These are phyloP conservation scores for Esperia sulphurella DNA, from an alignment of 2,888 invertebrate genomes.

Conservation along the genomic window DNA sequence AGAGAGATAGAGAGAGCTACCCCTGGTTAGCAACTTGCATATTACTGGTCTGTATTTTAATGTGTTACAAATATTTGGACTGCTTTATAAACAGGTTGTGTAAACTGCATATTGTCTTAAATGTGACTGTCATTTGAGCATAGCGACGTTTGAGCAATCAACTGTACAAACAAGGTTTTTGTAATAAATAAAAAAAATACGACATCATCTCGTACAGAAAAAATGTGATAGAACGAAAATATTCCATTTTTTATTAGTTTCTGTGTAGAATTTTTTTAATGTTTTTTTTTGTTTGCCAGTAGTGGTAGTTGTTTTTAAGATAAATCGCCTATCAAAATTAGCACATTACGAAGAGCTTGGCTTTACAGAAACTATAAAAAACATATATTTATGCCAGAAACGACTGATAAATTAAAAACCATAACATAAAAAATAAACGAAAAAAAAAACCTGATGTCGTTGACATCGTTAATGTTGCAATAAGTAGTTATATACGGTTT, in stretches of 20 bases:
- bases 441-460: slow-evolving; percentile 42
- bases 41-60: not conserved
- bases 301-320: slow-evolving; percentile 13
- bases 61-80: too few relatives aligned
- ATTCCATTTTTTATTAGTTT: slow-evolving; percentile 70
- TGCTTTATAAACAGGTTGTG: not conserved
- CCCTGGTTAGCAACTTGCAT: too few relatives aligned
- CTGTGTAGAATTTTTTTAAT: slow-evolving; percentile 33
- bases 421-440: slow-evolving; percentile 21
- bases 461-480: slow-evolving; percentile 59
- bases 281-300: slow-evolving; percentile 17
- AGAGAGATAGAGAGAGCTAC: too few relatives aligned
- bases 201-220: slow-evolving; percentile 20
- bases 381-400: slow-evolving; percentile 27
- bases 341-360: slow-evolving; percentile 3
- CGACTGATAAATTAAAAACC: slow-evolving; percentile 36
- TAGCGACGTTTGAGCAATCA: not conserved
- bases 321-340: slow-evolving; percentile 2
- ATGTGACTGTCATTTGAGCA: not conserved
- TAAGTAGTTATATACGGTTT: slow-evolving; percentile 45
- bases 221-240: slow-evolving; percentile 63
- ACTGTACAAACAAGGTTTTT: not conserved
- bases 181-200: not conserved
- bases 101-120: not conserved
- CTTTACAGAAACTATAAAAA: slow-evolving; percentile 6